phyloP scores from a whole-genome alignment of 2,797 vertebrate species.

The Chloroceryle inda region DNA sequence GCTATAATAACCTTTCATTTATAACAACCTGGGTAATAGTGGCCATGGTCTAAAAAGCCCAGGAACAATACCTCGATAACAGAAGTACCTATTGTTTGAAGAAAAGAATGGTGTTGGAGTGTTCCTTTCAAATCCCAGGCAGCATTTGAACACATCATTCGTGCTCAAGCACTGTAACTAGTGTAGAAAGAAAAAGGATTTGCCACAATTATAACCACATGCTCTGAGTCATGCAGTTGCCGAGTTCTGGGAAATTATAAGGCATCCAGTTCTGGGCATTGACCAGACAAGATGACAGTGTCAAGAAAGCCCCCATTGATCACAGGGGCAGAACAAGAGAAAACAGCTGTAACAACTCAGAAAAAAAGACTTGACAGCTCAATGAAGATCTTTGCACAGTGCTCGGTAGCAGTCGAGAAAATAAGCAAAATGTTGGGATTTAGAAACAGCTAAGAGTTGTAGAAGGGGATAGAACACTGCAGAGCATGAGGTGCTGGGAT shows the following conservation, averaged over 20 bases:
- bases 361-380: conserved; percentile 63
- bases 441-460: background rate
- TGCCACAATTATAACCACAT: conserved; percentile 71
- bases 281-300: conserved; percentile 71
- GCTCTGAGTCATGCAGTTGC: conserved; percentile 66
- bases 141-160: conserved; percentile 65
- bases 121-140: conserved; percentile 64
- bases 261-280: conserved; percentile 63
- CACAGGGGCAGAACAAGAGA: conserved; percentile 68
- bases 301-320: conserved; percentile 67
- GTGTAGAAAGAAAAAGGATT: conserved; percentile 52
- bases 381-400: conserved; percentile 41
- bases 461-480: background rate
- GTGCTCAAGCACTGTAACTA: conserved; percentile 58
- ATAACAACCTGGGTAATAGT: conserved; percentile 55
- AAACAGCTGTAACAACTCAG: conserved; percentile 69
- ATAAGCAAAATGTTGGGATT: conserved; percentile 33
- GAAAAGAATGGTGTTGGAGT: conserved; percentile 62
- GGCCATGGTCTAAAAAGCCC: background rate
- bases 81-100: conserved; percentile 68
- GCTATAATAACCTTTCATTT: conserved; percentile 59
- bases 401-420: background rate
- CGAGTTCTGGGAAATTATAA: conserved; percentile 68
- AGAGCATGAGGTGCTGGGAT: background rate
- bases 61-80: conserved; percentile 43